Evolutionary conservation across 2,888 invertebrate species (phyloP), one percentile per base, ranked within the genome.

Genomic region (Nephrocerus scutellatus): DNA sequence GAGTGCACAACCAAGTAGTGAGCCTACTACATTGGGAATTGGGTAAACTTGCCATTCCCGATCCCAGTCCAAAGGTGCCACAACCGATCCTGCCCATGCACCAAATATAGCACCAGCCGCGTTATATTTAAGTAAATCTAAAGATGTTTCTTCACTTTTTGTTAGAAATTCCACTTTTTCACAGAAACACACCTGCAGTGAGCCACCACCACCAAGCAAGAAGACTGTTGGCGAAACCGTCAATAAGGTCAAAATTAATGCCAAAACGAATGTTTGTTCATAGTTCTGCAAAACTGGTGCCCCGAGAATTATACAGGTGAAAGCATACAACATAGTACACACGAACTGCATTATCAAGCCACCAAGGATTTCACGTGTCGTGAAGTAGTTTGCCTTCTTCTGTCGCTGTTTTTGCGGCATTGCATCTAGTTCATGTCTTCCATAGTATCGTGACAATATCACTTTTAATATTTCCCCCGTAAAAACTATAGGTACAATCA

Each of bases 51-150:
- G 88, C 86, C 88, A 90, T 9, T 83, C 81, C 44, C 80, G 72
- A 57, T 88, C 84, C 90, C 90, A 90, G 60, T 90, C 90, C 23
- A 90, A 68, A 2, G 90, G 89, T 40, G 88, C 81, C 4, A 83
- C 80, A 46, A 83, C 72, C 7, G 86, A 84, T 8, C 87, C 86
- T 9, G 66, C 66, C 87, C 88, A 89, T 9, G 84, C 78, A 6
- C 88, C 88, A 18, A 82, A 54, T 22, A 85, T 62, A 12, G 62
- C 63, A 5, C 67, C 68, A 12, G 60, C 51, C 1, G 68, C 65
- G 50, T 64, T 68, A 32, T 66, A 63, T 40, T 67, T 68, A 32
- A 64, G 61, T 2, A 69, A 43, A 47, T 63, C 59, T 29, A 69
- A 46, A 1, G 66, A 62, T 4, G 57, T 63, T n/a, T 62, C 62